These are phyloP conservation scores for Diaperis boleti DNA, from an alignment of 2,888 invertebrate species.

Conservation along the genomic window DNA sequence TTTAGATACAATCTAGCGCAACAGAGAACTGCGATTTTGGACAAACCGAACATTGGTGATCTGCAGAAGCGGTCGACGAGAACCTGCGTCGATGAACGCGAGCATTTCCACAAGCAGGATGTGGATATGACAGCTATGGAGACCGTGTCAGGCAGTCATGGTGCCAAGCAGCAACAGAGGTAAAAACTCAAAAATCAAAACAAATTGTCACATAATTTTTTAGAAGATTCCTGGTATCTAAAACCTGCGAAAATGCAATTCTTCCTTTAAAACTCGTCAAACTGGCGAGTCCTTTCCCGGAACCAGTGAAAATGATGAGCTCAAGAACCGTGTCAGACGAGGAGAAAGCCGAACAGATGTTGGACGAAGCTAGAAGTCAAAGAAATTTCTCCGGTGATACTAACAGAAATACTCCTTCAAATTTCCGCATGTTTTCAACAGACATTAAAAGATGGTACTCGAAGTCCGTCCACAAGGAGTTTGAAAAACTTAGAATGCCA, in stretches of 20 bases:
- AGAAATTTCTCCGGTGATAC: background rate
- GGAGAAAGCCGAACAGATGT: conserved; percentile 63
- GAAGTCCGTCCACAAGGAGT: background rate
- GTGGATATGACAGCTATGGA: background rate
- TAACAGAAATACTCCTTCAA: background rate
- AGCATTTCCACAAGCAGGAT: conserved; percentile 36
- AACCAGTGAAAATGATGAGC: conserved; percentile 62
- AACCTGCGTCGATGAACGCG: conserved; percentile 43
- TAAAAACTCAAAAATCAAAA: too few species aligned
- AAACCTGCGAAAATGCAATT: conserved; percentile 59
- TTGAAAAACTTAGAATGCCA: background rate
- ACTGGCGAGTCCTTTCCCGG: conserved; percentile 63
- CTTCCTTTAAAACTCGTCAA: conserved; percentile 60
- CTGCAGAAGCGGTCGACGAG: conserved; percentile 18
- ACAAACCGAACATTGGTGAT: conserved; percentile 16
- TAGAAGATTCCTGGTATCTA: conserved; percentile 57
- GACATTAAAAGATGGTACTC: conserved; percentile 1
- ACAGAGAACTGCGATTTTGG: conserved; percentile 41
- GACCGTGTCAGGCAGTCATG: background rate
- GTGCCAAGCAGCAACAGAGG: background rate
- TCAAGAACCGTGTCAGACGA: conserved; percentile 62
- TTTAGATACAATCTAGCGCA: conserved; percentile 49
- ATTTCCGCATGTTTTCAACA: conserved; percentile 20
- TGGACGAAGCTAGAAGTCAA: conserved; percentile 54
- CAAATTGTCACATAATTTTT: background rate